Base-by-base conservation (phyloP, 1,140 invertebrate species). In the Acyrthosiphon pisum region DNA sequence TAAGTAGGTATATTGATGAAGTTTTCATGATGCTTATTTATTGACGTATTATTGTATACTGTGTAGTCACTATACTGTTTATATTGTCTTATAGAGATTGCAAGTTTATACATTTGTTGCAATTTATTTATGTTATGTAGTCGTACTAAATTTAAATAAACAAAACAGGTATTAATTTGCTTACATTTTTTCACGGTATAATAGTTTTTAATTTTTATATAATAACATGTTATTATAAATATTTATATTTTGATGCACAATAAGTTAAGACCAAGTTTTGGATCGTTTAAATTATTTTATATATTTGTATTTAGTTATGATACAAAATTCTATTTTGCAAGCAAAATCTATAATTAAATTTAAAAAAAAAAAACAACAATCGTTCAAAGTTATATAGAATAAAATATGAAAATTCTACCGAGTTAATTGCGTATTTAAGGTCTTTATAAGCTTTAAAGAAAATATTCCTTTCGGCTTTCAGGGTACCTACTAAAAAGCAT, bases 231-330 rank as follows among this genome's bases (percentile, higher is more conserved):
- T n/a, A n/a, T n/a, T n/a, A n/a, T n/a, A n/a, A n/a, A n/a, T n/a
- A n/a, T n/a, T n/a, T n/a, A n/a, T n/a, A n/a, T n/a, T n/a, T n/a
- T n/a, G n/a, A n/a, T n/a, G n/a, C 44, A 9, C 8, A 22, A 23
- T 9, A 53, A 37, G n/a, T 37, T 88, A 37, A 20, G 7, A 68
- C 44, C 26, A 44, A 90, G n/a, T 56, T 86, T 86, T 44, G 23
- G 41, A 35, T 56, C 20, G 30, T 89, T 89, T 60, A 23, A 90
- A 26, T 90, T 90, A 56, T 90, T 68, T 44, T n/a, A 41, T 44
- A 30, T 90, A 90, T 90, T 90, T 44, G 53, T 30, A 90, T 68
- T 90, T 60, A 90, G 46, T 90, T 90, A 44, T n/a, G 7, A n/a
- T 30, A 41, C 2, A 14, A 26, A 44, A 60, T 60, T n/a, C 6